Evolutionary conservation across 2,888 invertebrate species (phyloP).

Genomic region (Eristalis arbustorum): DNA sequence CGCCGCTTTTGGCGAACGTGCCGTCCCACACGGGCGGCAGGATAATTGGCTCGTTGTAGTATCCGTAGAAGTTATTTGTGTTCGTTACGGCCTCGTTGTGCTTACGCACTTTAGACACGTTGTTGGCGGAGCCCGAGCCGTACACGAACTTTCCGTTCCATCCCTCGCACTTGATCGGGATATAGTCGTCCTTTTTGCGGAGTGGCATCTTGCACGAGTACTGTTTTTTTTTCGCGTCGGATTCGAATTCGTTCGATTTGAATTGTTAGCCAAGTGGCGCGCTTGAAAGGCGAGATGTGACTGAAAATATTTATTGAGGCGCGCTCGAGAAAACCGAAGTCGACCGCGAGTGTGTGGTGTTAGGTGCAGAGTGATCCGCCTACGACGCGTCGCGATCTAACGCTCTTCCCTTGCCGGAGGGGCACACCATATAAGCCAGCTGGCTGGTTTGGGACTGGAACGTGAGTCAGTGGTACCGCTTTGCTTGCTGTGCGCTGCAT

Average conservation of each 20-base stretch:
- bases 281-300: slow-evolving; percentile 58
- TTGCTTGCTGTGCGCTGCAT: background rate
- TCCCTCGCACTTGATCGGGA: slow-evolving; percentile 80
- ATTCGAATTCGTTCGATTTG: background rate
- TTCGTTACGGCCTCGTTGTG: slow-evolving; percentile 78
- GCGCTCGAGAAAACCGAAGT: slow-evolving; percentile 24
- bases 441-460: slow-evolving; percentile 4
- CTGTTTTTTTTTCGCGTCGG: no score
- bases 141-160: slow-evolving; percentile 80
- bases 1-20: slow-evolving; percentile 77
- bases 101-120: slow-evolving; percentile 77
- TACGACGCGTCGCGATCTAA: slow-evolving; percentile 44
- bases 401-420: slow-evolving; percentile 24
- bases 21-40: slow-evolving; percentile 79
- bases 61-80: slow-evolving; percentile 78
- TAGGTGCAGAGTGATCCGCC: slow-evolving; percentile 59
- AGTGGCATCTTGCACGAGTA: slow-evolving; percentile 75
- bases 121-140: slow-evolving; percentile 75
- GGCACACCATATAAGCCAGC: slow-evolving; percentile 51
- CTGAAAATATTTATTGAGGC: slow-evolving; percentile 64
- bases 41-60: slow-evolving; percentile 75
- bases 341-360: slow-evolving; percentile 12
- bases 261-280: slow-evolving; percentile 56
- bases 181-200: slow-evolving; percentile 77
- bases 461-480: slow-evolving; percentile 33